Base-by-base conservation (phyloP, 2,888 invertebrate genomes). In the Coenonympha glycerion region DNA sequence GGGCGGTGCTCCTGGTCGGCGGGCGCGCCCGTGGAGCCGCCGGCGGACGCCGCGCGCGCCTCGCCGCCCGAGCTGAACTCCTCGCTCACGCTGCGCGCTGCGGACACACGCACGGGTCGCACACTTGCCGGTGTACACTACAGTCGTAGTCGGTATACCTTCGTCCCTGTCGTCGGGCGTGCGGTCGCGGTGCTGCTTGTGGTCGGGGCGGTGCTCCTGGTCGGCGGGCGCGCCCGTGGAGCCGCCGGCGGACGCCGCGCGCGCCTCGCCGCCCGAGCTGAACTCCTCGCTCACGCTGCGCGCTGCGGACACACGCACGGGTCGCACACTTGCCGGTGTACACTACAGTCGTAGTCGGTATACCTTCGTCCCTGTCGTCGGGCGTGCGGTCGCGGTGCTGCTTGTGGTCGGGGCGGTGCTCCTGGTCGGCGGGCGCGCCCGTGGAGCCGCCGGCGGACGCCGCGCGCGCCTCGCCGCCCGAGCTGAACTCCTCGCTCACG, bases 211-310 rank as follows among this genome's bases (percentile, higher is more conserved):
- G 72, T 85, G 81, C 71, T 82, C 77, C 64, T 85, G 85, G 69
- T 86, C 86, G 55, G 84, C 82, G 51, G 84, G 84, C 18, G 80
- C 81, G 61, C 85, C 84, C 49, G 83, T 79, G 64, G 86, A 89
- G 81, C 80, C 89, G 74, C 80, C 88, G 73, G 79, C 89, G 75
- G 95, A 94, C 61, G 93, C 94, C 87, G 95, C 95, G 76, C 96
- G 96, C 85, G 97, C 97, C 83, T 98, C 98, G 79, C 95, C 95
- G 65, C 94, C 95, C 84, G 96, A 96, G 82, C 96, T 96, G 89
- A 97, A 97, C 86, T 98, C 98, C 88, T 98, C 98, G 73, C 97
- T 97, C 85, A 97, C 95, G 89, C 96, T 97, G 78, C 96, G 92
- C 70, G 96, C 96, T 96, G 90, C 64, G 48, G 48, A 86, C 81